Conservation (phyloP, 92 coral and sea anemone species). For the Virgularia gustaviana region DNA sequence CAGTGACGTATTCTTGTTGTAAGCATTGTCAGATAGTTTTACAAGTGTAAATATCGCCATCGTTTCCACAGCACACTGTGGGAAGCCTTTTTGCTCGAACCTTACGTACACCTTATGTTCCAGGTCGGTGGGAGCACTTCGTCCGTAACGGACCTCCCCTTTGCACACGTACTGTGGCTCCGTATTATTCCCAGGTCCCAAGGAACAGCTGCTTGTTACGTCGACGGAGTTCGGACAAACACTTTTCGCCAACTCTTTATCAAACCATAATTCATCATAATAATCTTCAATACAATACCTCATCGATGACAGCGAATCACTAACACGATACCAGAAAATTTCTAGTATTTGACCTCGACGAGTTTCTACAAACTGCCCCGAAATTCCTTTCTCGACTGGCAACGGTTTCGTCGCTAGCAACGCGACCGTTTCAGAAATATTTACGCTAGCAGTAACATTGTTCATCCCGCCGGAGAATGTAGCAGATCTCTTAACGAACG, state of each 20-base stretch:
- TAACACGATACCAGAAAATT: background rate
- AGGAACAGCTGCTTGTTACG: background rate
- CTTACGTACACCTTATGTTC: background rate
- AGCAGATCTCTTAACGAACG: too few species aligned
- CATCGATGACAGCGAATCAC: background rate
- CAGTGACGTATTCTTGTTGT: background rate
- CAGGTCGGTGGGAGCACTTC: background rate
- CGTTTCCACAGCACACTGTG: background rate
- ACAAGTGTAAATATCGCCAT: background rate
- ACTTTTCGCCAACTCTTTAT: background rate
- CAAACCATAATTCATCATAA: too few species aligned
- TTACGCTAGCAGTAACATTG: too few species aligned
- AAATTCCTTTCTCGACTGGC: background rate
- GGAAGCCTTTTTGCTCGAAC: background rate
- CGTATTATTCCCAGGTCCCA: background rate
- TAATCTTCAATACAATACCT: background rate
- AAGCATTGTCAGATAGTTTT: background rate
- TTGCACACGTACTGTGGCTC: background rate
- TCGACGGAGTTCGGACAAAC: background rate
- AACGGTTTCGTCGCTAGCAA: background rate
- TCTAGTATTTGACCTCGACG: background rate
- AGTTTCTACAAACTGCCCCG: background rate
- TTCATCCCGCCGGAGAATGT: too few species aligned
- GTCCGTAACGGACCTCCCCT: background rate
- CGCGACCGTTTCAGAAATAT: too few species aligned